phyloP scores from a whole-genome alignment of 2,888 invertebrate genomes.

The Noctua comes region DNA sequence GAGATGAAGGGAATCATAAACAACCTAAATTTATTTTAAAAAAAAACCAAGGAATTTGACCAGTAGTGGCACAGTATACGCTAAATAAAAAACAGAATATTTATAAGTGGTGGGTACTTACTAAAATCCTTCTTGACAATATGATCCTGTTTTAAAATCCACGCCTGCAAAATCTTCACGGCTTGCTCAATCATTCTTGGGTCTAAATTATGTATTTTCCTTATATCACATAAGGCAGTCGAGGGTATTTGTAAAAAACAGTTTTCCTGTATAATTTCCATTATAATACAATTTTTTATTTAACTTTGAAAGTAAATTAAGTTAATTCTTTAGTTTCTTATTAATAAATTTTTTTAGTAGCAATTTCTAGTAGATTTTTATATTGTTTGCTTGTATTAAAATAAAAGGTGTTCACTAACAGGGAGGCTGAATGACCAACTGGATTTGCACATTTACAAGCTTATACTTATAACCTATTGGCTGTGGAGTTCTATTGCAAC shows the following conservation, averaged over 20 bases:
- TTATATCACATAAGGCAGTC: constrained; percentile 63
- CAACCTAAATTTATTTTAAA: too few species aligned
- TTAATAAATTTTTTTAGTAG: background rate
- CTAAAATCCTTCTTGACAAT: constrained; percentile 70
- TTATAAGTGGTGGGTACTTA: constrained; percentile 47
- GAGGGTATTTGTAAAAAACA: constrained; percentile 62
- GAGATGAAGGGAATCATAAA: too few species aligned
- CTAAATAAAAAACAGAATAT: too few species aligned
- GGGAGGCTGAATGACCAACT: background rate
- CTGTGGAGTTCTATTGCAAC: background rate
- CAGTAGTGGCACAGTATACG: too few species aligned
- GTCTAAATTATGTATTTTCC: constrained; percentile 70
- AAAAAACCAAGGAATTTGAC: too few species aligned
- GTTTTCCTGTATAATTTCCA: constrained; percentile 65
- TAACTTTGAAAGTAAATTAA: background rate
- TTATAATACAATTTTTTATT: constrained; percentile 20
- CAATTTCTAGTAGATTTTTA: background rate
- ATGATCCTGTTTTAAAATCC: constrained; percentile 74
- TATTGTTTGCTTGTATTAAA: background rate
- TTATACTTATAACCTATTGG: background rate
- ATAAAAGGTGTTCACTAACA: background rate
- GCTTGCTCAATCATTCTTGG: constrained; percentile 70
- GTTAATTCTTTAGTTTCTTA: background rate
- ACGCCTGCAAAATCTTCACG: constrained; percentile 72
- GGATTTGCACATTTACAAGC: background rate